Conservation (phyloP, 2,888 invertebrate species). For the Sturmia bella region DNA sequence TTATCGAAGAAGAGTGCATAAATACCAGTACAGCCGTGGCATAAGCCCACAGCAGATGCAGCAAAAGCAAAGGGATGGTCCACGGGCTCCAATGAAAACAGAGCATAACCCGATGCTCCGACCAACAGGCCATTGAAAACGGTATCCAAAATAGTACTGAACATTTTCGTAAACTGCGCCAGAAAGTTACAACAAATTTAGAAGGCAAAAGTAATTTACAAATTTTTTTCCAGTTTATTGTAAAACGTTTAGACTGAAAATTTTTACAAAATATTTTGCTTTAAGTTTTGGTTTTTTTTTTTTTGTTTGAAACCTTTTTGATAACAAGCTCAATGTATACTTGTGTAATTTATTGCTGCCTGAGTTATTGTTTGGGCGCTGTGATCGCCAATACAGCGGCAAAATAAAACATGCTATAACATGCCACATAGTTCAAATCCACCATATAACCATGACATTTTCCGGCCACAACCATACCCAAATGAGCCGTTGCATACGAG, state of each 20-base stretch:
- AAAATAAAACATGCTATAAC: constrained; percentile 50
- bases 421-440: constrained; percentile 8
- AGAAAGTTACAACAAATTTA: constrained; percentile 26
- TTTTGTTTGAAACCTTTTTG: no score
- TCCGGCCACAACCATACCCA: constrained; percentile 35
- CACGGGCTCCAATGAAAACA: constrained; percentile 72
- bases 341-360: not conserved
- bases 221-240: not conserved
- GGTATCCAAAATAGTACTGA: constrained; percentile 43
- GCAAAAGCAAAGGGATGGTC: constrained; percentile 75
- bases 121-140: constrained; percentile 72
- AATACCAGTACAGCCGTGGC: constrained; percentile 76
- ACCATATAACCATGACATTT: constrained; percentile 45
- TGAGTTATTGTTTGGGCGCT: not conserved
- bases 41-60: constrained; percentile 73
- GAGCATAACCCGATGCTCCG: constrained; percentile 75
- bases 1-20: constrained; percentile 61
- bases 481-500: constrained; percentile 39
- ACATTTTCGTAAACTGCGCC: not conserved
- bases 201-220: not conserved
- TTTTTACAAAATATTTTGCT: not conserved
- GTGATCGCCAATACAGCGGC: constrained; percentile 43
- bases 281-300: not conserved
- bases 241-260: not conserved
- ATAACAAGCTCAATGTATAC: constrained; percentile 3